Conservation (phyloP, 1,140 invertebrate genomes). For the Drosophila ambigua region DNA sequence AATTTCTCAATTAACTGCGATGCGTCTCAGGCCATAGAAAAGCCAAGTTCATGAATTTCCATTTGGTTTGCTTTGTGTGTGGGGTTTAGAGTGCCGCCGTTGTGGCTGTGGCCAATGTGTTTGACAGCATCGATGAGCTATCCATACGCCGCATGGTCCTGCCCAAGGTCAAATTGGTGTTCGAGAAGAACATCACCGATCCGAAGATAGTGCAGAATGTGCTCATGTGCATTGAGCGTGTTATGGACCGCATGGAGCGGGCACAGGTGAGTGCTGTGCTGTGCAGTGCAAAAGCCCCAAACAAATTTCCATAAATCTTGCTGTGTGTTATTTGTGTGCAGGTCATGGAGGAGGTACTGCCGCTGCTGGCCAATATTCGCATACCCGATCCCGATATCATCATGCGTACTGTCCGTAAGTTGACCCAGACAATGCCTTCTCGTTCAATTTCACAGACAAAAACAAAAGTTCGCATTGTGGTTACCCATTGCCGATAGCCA, state of each 20-base stretch:
- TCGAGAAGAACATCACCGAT: slow-evolving; percentile 93
- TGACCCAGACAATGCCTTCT: slow-evolving; percentile 24
- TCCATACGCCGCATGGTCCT: slow-evolving; percentile 92
- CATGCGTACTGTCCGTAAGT: slow-evolving; percentile 93
- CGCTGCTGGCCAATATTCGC: slow-evolving; percentile 93
- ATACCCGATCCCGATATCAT: slow-evolving; percentile 93
- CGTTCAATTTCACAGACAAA: slow-evolving; percentile 10
- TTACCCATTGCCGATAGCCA: slow-evolving; percentile 18
- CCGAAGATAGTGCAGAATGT: slow-evolving; percentile 91
- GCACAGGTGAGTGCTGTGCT: slow-evolving; percentile 85
- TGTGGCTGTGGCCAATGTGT: slow-evolving; percentile 93
- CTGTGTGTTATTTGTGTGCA: slow-evolving; percentile 29
- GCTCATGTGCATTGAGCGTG: slow-evolving; percentile 90
- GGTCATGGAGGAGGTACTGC: slow-evolving; percentile 96
- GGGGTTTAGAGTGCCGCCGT: slow-evolving; percentile 92
- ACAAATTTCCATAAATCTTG: not conserved
- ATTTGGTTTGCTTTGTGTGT: slow-evolving; percentile 25
- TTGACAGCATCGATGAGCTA: slow-evolving; percentile 93
- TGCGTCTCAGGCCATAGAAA: slow-evolving; percentile 38
- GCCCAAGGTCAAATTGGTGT: slow-evolving; percentile 93
- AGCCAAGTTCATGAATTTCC: slow-evolving; percentile 37
- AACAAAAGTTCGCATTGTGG: slow-evolving; percentile 21
- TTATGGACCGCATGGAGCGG: slow-evolving; percentile 93
- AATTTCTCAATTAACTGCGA: slow-evolving; percentile 76
- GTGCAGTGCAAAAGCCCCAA: too few species aligned